Evolutionary conservation across 2,797 vertebrate genomes (phyloP), one percentile per base, ranked within the genome.

Genomic region (Phoxinus dragarum): DNA sequence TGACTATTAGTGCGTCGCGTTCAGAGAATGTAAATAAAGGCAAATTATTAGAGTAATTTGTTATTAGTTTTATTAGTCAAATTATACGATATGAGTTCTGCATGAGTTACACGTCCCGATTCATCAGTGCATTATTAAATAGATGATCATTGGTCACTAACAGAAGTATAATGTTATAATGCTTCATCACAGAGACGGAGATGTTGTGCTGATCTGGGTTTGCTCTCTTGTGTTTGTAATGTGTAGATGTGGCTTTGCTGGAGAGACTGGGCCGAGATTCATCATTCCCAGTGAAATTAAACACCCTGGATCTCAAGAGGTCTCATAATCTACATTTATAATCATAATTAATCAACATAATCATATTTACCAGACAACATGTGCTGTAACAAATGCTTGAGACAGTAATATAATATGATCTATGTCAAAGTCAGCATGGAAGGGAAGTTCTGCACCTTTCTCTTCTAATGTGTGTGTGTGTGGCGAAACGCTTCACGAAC

Each of bases 211-310:
- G 61, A 36, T 4, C 6, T 23, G 64, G 2, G 5, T 38, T 47
- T 5, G 4, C 40, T 83, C 17, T 47, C 36, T 34, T 80, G 81
- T 59, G 64, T 19, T 12, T 67, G 23, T 47, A 3, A 66, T 27
- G 90, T 92, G 7, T 85, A 99, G 98, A 92, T 99, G 98, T 94
- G 98, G 98, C 88, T 99, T 99, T 96, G 98, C 98, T 89, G 98
- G 98, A 90, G 98, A 99, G 95, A 97, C 96, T 27, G 97, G 97
- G 88, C 98, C 98, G 84, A 97, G 98, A 91, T 99, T 99, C 93
- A 98, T 99, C 89, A 97, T 99, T 92, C 97, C 98, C 74, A 99
- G 98, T 92, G 97, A 99, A 93, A 97, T 99, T 88, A 96, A 96
- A 94, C 98, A 93, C 90, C 93, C 96, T 0, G 97, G 96, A 44